Evolutionary conservation across 92 coral and sea anemone genomes (phyloP).

Genomic region (Meandrina meandrites): DNA sequence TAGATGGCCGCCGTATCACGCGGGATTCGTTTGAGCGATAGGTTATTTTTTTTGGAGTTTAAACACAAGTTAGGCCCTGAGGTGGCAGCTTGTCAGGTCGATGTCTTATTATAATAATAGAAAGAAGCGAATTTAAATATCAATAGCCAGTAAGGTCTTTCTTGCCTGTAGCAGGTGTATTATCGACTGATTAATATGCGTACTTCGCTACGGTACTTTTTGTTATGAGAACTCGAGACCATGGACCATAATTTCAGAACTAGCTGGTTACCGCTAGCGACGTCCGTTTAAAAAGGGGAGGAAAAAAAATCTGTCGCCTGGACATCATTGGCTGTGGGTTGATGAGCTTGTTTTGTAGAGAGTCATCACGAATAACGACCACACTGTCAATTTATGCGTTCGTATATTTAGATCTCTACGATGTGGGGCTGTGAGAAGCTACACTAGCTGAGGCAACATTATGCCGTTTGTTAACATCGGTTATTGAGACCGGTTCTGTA

Average conservation of each 20-base stretch:
- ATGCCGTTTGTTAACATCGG: slow-evolving; percentile 34
- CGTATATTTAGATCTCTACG: slow-evolving; percentile 46
- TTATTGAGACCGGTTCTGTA: slow-evolving; percentile 3
- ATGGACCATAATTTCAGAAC: slow-evolving; percentile 57
- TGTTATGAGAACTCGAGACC: slow-evolving; percentile 44
- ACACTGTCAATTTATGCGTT: slow-evolving; percentile 48
- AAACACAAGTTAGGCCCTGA: slow-evolving; percentile 22
- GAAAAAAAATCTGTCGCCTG: slow-evolving; percentile 3
- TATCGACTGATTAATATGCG: slow-evolving; percentile 50
- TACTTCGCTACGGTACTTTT: slow-evolving; percentile 35
- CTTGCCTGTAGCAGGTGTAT: slow-evolving; percentile 43
- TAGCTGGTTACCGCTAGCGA: slow-evolving; percentile 56
- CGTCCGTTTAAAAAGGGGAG: slow-evolving; percentile 23
- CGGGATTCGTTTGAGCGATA: slow-evolving; percentile 5
- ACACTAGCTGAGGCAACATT: slow-evolving; percentile 12
- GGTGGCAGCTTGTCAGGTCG: slow-evolving; percentile 43
- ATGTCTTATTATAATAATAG: slow-evolving; percentile 30
- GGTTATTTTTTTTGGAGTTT: slow-evolving; percentile 32
- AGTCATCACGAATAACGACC: slow-evolving; percentile 36
- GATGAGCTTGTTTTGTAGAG: slow-evolving; percentile 56
- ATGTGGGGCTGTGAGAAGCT: slow-evolving; percentile 30
- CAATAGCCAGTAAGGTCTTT: slow-evolving; percentile 54
- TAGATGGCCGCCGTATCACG: background rate
- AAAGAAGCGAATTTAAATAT: slow-evolving; percentile 65
- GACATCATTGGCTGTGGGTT: slow-evolving; percentile 54